Evolutionary conservation across 2,888 invertebrate species (phyloP), one percentile per base, ranked within the genome.

Genomic region (Latrodectus elegans): DNA sequence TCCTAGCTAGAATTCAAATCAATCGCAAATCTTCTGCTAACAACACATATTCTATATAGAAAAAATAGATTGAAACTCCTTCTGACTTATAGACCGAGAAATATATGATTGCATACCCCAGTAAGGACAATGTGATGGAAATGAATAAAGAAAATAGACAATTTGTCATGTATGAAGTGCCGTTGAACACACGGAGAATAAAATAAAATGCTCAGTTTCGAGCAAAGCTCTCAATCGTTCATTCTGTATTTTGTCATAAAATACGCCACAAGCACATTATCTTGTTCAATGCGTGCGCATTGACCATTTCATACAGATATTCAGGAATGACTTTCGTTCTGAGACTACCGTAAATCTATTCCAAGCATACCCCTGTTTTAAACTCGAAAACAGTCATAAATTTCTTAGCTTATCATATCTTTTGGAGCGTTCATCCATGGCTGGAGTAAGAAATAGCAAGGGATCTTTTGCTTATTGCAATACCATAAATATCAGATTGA

Each of bases 361-460:
- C 38, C 55, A 53, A 26, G n/a, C n/a, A 12, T 55, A 6, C 49
- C 79, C 8, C 14, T 22, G 71, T 60, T 79, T 79, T 71, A 79
- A 71, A 79, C 49, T 71, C 53, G 26, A 49, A 60, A 79, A 76
- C 64, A 60, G 60, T 60, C 79, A 71, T 79, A 79, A 79, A 79
- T 79, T 79, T 55, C 17, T 10, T 26, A 26, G 71, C 51, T 79
- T 79, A 79, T 79, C 79, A 70, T 79, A 60, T 17, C 71, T 79
- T 79, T 70, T 14, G 55, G 71, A 55, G 79, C 71, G 79, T 79
- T 79, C 79, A 79, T 14, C 79, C 71, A 38, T n/a, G 60, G 53
- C n/a, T 60, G 53, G 55, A 67, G 26, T 38, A 79, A 55, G 38
- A 79, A 79, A 68, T 70, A 52, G 55, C 12, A 38, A 49, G 71